Conservation (phyloP, 2,113 vertebrate species). For the Isurus oxyrinchus region DNA sequence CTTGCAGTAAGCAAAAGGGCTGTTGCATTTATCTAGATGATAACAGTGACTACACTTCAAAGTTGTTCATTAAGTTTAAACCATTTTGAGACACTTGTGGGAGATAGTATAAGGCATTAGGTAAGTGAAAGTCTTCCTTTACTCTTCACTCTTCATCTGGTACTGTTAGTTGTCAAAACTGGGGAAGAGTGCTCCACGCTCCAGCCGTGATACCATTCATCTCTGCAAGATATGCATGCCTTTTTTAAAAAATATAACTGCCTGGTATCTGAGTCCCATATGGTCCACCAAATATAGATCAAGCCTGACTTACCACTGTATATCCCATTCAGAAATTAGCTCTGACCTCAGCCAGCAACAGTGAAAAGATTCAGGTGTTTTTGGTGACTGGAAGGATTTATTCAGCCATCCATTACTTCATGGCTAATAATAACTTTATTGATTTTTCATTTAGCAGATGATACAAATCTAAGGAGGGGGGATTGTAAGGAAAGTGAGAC, state of each 20-base stretch:
- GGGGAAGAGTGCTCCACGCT: background rate
- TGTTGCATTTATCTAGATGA: background rate
- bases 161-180: too few species aligned
- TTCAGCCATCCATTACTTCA: conserved; percentile 15
- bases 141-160: background rate
- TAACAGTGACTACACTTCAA: background rate
- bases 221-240: background rate
- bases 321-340: background rate
- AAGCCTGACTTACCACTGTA: background rate
- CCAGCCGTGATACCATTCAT: background rate
- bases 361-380: too few species aligned
- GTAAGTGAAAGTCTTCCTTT: background rate
- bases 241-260: background rate
- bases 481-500: conserved; percentile 6
- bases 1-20: background rate
- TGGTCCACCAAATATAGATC: background rate
- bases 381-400: background rate
- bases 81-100: background rate
- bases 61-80: background rate
- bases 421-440: conserved; percentile 5
- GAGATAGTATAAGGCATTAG: background rate
- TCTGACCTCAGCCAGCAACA: background rate
- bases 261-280: background rate
- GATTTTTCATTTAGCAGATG: conserved; percentile 13
- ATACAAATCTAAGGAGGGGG: background rate